A percentile compares a stretch with the other conserved stretches of the same genome.
Evolutionary conservation across 2,797 vertebrate species (phyloP).

Genomic region (Catostomus latipinnis): DNA sequence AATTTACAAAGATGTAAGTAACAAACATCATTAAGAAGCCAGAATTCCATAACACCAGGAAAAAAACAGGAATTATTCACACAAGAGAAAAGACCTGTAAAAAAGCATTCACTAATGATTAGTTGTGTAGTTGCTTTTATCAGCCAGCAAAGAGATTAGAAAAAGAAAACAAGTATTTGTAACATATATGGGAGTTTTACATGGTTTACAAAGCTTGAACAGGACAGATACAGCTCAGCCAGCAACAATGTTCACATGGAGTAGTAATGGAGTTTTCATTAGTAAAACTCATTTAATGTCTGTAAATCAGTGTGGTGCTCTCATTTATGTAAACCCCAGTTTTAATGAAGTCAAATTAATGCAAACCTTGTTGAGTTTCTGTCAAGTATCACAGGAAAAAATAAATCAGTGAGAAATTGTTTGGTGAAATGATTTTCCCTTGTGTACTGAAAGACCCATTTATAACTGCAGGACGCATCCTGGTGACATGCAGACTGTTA

Average conservation of each 20-base stretch:
- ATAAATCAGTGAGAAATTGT: neutral
- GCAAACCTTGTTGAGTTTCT: neutral
- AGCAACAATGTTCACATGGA: neutral
- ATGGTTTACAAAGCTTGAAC: conserved; percentile 68
- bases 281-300: neutral
- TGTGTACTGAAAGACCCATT: neutral
- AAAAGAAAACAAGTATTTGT: conserved; percentile 19
- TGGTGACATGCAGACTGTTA: conserved; percentile 38
- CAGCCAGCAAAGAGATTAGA: conserved; percentile 41
- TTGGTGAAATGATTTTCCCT: no score
- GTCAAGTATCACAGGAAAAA: conserved; percentile 8
- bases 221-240: conserved; percentile 59
- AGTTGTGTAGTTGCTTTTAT: conserved; percentile 25
- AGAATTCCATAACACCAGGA: conserved; percentile 55
- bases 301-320: conserved; percentile 22
- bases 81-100: conserved; percentile 52
- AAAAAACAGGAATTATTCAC: conserved; percentile 46
- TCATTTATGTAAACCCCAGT: neutral
- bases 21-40: conserved; percentile 55
- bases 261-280: neutral
- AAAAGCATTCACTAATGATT: conserved; percentile 33
- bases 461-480: conserved; percentile 25
- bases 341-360: neutral
- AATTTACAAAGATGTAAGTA: conserved; percentile 60
- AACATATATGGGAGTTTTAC: conserved; percentile 50